Conservation (phyloP, 2,113 vertebrate species). For the Calypte anna region DNA sequence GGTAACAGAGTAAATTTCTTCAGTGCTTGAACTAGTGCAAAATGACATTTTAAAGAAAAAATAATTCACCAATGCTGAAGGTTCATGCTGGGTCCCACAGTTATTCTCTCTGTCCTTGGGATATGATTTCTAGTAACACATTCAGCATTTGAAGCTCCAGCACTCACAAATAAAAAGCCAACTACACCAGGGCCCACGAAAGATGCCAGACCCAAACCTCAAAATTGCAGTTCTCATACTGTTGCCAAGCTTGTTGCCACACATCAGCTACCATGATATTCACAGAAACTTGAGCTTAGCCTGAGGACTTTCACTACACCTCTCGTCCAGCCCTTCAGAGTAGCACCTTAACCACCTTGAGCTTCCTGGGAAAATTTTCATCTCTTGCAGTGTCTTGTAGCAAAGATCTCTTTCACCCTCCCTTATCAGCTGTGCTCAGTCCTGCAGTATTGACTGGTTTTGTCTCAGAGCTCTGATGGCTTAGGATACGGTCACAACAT, state of each 20-base stretch:
- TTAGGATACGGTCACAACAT: not conserved
- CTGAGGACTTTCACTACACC: not conserved
- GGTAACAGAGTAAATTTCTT: not conserved
- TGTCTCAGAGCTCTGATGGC: not conserved
- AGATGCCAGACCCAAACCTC: not conserved
- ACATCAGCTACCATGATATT: not conserved
- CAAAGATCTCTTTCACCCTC: not conserved
- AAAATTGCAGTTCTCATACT: not conserved
- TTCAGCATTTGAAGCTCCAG: not conserved
- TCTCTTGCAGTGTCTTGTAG: not conserved
- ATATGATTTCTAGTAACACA: not conserved
- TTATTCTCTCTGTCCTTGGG: not conserved
- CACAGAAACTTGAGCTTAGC: not conserved
- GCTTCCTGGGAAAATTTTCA: not conserved
- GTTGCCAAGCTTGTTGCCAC: not conserved
- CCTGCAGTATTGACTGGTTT: not conserved
- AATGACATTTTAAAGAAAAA: not conserved
- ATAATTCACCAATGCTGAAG: not conserved
- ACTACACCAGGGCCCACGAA: not conserved
- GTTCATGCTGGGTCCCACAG: not conserved
- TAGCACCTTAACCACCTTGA: not conserved
- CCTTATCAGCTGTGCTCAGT: fast-evolving
- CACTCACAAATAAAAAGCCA: not conserved
- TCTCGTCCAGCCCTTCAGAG: not conserved
- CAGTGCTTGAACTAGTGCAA: not conserved